Evolutionary conservation across 1,140 invertebrate species (phyloP).

Genomic region (Orchesella cincta): DNA sequence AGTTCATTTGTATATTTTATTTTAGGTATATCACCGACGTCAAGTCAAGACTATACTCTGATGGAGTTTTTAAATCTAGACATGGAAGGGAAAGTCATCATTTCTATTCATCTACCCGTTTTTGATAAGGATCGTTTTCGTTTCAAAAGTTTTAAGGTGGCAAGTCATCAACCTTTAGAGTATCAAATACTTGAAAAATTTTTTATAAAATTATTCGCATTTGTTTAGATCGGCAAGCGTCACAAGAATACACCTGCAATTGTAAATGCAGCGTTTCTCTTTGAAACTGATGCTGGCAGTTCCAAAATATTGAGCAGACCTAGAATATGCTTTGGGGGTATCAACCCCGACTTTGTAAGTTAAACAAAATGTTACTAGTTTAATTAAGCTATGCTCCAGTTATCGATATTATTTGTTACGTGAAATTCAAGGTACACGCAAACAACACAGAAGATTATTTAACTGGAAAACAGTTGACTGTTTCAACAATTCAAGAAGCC

Average conservation of each 20-base stretch:
- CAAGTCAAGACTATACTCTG: conserved; percentile 50
- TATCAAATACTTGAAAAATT: not conserved
- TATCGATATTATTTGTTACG: too few relatives aligned
- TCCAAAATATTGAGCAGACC: conserved; percentile 59
- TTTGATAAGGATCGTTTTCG: conserved; percentile 55
- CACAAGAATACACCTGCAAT: conserved; percentile 80
- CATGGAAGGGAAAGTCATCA: conserved; percentile 67
- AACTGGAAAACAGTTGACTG: conserved; percentile 59
- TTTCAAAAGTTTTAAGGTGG: conserved; percentile 66
- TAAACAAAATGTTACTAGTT: too few relatives aligned
- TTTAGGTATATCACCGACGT: conserved; percentile 37
- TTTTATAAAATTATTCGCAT: too few relatives aligned
- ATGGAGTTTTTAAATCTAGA: conserved; percentile 64
- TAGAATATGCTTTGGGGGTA: conserved; percentile 70
- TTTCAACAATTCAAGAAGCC: conserved; percentile 62
- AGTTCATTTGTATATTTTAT: not conserved
- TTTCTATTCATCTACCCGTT: conserved; percentile 63
- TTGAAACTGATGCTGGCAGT: conserved; percentile 62
- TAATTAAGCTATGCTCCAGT: too few relatives aligned
- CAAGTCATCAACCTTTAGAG: too few relatives aligned
- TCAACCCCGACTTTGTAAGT: conserved; percentile 68
- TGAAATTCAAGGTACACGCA: conserved; percentile 62
- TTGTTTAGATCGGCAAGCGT: conserved; percentile 74
- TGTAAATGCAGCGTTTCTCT: conserved; percentile 77
- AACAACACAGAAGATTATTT: conserved; percentile 67